These are phyloP conservation scores for Percina caprodes DNA, from an alignment of 2,113 vertebrate genomes.

Conservation along the genomic window DNA sequence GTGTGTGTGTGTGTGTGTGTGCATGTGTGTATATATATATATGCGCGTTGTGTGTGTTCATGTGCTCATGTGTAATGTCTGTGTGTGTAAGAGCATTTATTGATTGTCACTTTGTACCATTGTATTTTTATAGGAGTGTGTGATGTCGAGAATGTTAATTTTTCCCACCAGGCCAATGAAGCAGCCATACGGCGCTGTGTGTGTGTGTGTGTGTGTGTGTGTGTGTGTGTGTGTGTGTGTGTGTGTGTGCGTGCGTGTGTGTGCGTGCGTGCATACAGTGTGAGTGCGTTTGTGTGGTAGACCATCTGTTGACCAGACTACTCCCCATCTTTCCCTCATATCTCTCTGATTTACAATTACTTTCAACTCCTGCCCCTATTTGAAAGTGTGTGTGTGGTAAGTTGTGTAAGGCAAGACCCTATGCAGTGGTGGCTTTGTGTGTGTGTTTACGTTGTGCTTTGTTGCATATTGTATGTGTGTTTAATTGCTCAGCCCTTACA, in stretches of 20 bases:
- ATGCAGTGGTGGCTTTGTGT: slow-evolving; percentile 33
- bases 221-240: slow-evolving; percentile 42
- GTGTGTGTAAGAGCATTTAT: slow-evolving; percentile 46
- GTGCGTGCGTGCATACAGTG: slow-evolving; percentile 11
- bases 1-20: slow-evolving; percentile 14
- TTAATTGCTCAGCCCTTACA: slow-evolving; percentile 70
- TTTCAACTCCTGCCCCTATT: slow-evolving; percentile 73
- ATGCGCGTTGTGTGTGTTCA: slow-evolving; percentile 14
- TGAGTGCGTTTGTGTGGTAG: slow-evolving; percentile 52
- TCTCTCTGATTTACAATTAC: slow-evolving; percentile 81
- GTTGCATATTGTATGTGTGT: neutral
- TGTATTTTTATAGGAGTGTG: slow-evolving; percentile 68
- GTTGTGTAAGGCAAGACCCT: slow-evolving; percentile 68
- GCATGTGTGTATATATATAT: neutral
- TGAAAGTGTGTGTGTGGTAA: slow-evolving; percentile 72
- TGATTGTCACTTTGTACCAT: slow-evolving; percentile 69
- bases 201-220: slow-evolving; percentile 25
- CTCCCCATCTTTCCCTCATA: slow-evolving; percentile 74
- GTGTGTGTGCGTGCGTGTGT: slow-evolving; percentile 36
- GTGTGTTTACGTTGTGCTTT: slow-evolving; percentile 20
- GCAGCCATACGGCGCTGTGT: slow-evolving; percentile 61
- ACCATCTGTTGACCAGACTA: slow-evolving; percentile 79
- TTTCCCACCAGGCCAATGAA: slow-evolving; percentile 71
- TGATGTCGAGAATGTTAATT: slow-evolving; percentile 74
- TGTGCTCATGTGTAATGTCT: slow-evolving; percentile 20